These are phyloP conservation scores for Oncopodura yosiiana DNA, from an alignment of 1,140 invertebrate genomes.

Conservation along the genomic window DNA sequence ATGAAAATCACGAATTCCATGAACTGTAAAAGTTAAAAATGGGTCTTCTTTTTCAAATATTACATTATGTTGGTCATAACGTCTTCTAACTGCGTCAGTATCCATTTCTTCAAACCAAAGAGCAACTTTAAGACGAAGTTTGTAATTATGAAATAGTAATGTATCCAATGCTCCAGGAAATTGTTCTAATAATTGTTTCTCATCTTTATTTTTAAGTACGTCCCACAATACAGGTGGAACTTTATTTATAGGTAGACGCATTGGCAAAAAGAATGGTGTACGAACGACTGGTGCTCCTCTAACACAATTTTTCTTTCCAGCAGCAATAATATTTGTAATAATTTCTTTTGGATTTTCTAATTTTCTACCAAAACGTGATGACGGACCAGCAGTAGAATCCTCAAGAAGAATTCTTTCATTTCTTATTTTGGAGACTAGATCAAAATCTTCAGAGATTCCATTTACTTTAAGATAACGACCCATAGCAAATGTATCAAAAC, in stretches of 20 bases:
- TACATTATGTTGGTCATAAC: slow-evolving; percentile 57
- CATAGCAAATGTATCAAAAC: slow-evolving; percentile 49
- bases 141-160: slow-evolving; percentile 9
- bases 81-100: slow-evolving; percentile 52
- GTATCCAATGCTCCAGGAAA: slow-evolving; percentile 1
- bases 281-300: slow-evolving; percentile 12
- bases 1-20: slow-evolving; percentile 67
- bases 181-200: not conserved
- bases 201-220: slow-evolving; percentile 11
- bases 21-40: slow-evolving; percentile 57
- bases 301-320: slow-evolving; percentile 37
- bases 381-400: no score
- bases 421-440: slow-evolving; percentile 36
- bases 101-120: slow-evolving; percentile 67
- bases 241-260: slow-evolving; percentile 36
- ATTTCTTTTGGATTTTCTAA: not conserved
- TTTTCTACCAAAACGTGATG: no score
- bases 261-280: slow-evolving; percentile 30
- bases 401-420: not conserved
- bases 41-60: slow-evolving; percentile 56
- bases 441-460: slow-evolving; percentile 36
- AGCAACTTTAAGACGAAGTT: slow-evolving; percentile 43
- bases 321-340: slow-evolving; percentile 8
- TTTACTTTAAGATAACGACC: slow-evolving; percentile 45
- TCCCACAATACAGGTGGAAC: slow-evolving; percentile 37